Conservation (phyloP, 2,888 invertebrate genomes). For the Stramonita haemastoma region DNA sequence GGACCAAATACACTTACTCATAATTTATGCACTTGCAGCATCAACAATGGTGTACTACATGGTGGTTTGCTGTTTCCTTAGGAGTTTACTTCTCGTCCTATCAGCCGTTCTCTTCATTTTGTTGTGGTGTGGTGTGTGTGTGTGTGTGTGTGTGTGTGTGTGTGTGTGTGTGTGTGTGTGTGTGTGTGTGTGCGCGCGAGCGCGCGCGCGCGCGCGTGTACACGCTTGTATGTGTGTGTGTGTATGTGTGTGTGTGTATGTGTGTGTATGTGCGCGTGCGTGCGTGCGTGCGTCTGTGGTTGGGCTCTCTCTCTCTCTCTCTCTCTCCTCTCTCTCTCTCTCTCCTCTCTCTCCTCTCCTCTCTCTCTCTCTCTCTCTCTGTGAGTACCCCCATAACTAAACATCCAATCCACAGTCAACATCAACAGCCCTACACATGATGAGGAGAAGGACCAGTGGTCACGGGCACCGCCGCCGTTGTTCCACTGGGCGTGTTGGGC, state of each 20-base stretch:
- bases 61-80: no score
- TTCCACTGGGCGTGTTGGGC: no score
- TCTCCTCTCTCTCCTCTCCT: background rate
- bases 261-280: background rate
- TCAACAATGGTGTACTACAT: no score
- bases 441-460: background rate
- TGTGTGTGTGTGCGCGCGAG: background rate
- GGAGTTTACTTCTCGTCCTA: no score
- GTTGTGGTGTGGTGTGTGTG: background rate
- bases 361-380: background rate
- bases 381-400: background rate
- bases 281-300: background rate
- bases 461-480: background rate
- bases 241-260: conserved; percentile 7
- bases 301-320: background rate
- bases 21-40: no score
- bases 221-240: background rate
- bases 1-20: no score
- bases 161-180: conserved; percentile 8
- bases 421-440: background rate
- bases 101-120: no score
- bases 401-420: no score
- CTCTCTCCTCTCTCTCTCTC: background rate
- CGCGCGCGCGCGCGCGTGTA: background rate
- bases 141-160: conserved; percentile 7